A percentile compares a stretch with the other conserved stretches of the same genome.
Evolutionary conservation across 2,888 invertebrate genomes (phyloP).

Genomic region (Nymphalis urticae): DNA sequence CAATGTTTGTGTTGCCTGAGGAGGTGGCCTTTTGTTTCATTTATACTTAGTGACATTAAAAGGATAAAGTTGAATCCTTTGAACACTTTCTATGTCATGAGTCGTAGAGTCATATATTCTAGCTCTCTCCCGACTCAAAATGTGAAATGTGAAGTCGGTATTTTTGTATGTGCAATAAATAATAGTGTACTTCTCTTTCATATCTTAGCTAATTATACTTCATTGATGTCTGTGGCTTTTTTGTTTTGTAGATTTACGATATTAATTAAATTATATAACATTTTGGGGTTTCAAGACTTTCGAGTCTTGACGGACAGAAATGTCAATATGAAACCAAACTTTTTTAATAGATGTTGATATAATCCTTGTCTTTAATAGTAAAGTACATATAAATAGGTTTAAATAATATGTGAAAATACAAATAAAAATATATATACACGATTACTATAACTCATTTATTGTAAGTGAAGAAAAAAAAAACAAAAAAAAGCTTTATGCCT

Average conservation of each 20-base stretch:
- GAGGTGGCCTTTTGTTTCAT: conserved; percentile 56
- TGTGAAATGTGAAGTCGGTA: conserved; percentile 58
- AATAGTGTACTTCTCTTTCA: conserved; percentile 68
- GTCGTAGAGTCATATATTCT: conserved; percentile 38
- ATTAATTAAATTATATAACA: conserved; percentile 31
- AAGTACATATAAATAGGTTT: conserved; percentile 78
- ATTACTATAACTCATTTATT: conserved; percentile 76
- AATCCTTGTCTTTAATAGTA: conserved; percentile 78
- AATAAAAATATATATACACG: conserved; percentile 82
- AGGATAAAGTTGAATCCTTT: neutral
- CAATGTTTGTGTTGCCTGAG: conserved; percentile 51
- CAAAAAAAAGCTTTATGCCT: conserved; percentile 79
- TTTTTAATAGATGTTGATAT: conserved; percentile 72
- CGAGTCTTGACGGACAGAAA: conserved; percentile 5
- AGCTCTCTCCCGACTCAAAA: conserved; percentile 47
- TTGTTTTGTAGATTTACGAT: conserved; percentile 51
- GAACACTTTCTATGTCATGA: conserved; percentile 23
- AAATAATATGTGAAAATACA: conserved; percentile 75
- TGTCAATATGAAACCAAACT: conserved; percentile 30
- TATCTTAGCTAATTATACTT: conserved; percentile 79
- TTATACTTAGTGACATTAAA: conserved; percentile 20
- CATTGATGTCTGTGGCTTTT: conserved; percentile 68
- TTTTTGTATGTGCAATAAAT: conserved; percentile 79
- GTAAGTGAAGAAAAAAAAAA: conserved; percentile 66
- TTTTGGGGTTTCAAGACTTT: conserved; percentile 16